These are phyloP conservation scores for Hafferia zeledoni DNA, from an alignment of 2,797 vertebrate species.

Conservation along the genomic window DNA sequence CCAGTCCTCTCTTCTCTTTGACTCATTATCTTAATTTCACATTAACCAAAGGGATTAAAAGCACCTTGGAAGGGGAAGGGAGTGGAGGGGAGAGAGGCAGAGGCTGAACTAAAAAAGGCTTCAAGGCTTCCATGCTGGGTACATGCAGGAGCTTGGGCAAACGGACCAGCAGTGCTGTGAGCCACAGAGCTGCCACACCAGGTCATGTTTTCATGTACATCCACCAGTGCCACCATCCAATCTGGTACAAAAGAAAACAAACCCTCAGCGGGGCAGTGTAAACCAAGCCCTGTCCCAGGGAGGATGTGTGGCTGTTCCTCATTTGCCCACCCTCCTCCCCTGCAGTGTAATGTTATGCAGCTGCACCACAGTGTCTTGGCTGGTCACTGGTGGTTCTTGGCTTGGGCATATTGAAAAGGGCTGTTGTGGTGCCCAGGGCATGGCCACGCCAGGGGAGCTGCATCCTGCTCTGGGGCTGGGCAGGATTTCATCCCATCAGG, in stretches of 20 bases:
- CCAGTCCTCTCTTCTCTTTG: slow-evolving; percentile 65
- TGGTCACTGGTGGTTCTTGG: not conserved
- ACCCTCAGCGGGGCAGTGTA: not conserved
- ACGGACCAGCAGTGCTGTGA: rapidly evolving
- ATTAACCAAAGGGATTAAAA: slow-evolving; percentile 81
- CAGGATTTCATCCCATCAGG: not conserved
- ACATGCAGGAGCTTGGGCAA: not conserved
- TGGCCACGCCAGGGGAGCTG: rapidly evolving
- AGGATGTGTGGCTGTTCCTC: slow-evolving; percentile 34
- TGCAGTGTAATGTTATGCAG: slow-evolving; percentile 31
- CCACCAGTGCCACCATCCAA: rapidly evolving
- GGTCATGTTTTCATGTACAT: not conserved
- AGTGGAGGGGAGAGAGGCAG: not conserved
- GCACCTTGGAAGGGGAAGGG: slow-evolving; percentile 75
- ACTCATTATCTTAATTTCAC: slow-evolving; percentile 66
- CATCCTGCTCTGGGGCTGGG: not conserved
- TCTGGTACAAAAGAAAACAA: not conserved
- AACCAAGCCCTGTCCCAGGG: not conserved
- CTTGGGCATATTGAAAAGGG: not conserved
- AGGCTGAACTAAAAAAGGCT: not conserved
- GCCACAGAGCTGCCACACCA: rapidly evolving
- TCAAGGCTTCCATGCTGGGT: not conserved
- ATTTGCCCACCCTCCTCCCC: slow-evolving; percentile 38
- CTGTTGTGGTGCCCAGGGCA: rapidly evolving
- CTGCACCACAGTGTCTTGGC: not conserved